These are phyloP conservation scores for Tetragonula clypearis DNA, from an alignment of 1,140 invertebrate species.

Conservation along the genomic window DNA sequence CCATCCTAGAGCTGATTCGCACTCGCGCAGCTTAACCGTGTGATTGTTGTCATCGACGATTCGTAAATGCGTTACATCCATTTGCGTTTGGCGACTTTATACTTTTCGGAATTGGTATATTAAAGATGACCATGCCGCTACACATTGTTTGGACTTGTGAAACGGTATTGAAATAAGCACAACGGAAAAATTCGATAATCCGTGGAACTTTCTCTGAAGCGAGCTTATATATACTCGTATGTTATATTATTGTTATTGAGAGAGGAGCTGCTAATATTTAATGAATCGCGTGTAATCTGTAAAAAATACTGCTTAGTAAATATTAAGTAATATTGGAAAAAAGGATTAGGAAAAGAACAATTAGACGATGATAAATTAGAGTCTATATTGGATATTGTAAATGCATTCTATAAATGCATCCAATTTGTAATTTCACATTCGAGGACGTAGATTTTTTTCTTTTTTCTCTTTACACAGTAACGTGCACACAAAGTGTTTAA, in stretches of 20 bases:
- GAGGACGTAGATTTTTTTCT: not conserved
- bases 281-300: conserved; percentile 49
- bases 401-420: not conserved
- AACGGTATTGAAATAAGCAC: conserved; percentile 38
- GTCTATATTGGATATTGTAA: conserved; percentile 7
- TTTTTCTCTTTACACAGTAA: conserved; percentile 3
- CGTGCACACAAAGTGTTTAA: conserved; percentile 18
- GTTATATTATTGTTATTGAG: conserved; percentile 62
- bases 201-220: conserved; percentile 44
- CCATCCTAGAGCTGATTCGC: too few relatives aligned
- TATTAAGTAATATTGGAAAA: conserved; percentile 1
- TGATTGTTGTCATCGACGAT: too few relatives aligned
- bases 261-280: conserved; percentile 56
- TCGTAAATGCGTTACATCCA: too few relatives aligned
- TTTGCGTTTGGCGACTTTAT: too few relatives aligned
- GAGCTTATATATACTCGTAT: conserved; percentile 66
- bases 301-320: conserved; percentile 51
- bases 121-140: too few relatives aligned
- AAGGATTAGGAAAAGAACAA: not conserved
- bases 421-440: conserved; percentile 7
- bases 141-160: conserved; percentile 61
- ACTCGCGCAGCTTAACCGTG: too few relatives aligned
- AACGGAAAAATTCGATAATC: conserved; percentile 28
- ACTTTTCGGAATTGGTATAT: too few relatives aligned
- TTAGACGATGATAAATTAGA: not conserved